A percentile compares a stretch with the other conserved stretches of the same genome.
These are phyloP conservation scores for Bolinopsis microptera DNA, from an alignment of 37 sponge, comb jelly and placozoan genomes.

Conservation along the genomic window DNA sequence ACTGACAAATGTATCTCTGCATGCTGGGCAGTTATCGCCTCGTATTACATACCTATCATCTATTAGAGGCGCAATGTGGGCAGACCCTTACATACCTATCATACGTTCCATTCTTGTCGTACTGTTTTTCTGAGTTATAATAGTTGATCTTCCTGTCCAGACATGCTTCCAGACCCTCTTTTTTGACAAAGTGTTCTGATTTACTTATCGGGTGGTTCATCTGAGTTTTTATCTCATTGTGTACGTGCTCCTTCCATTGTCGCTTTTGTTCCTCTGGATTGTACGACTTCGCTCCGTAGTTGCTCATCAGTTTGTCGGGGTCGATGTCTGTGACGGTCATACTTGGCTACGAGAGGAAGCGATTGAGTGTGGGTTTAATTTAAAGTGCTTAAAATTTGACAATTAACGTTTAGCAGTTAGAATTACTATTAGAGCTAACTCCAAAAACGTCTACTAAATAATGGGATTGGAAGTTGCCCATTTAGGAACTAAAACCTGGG, in stretches of 20 bases:
- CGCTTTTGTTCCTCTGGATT: slow-evolving; percentile 79
- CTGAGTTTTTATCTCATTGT: slow-evolving; percentile 68
- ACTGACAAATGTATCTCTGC: too few relatives aligned
- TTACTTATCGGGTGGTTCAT: slow-evolving; percentile 2
- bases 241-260: slow-evolving; percentile 83
- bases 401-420: too few relatives aligned
- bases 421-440: too few relatives aligned
- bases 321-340: background rate
- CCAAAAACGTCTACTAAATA: too few relatives aligned
- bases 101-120: background rate
- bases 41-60: too few relatives aligned
- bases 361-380: too few relatives aligned
- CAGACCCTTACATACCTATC: background rate
- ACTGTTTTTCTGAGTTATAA: background rate
- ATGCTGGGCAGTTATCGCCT: too few relatives aligned
- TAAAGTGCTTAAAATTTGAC: too few relatives aligned
- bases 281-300: slow-evolving; percentile 86
- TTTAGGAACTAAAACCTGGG: too few relatives aligned
- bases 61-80: too few relatives aligned
- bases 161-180: background rate
- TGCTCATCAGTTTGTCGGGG: slow-evolving; percentile 73
- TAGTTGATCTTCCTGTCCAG: background rate
- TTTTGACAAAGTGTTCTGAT: background rate
- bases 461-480: too few relatives aligned
- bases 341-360: too few relatives aligned